Base-by-base conservation (phyloP, 2,888 invertebrate species). In the Thalpophila matura region DNA sequence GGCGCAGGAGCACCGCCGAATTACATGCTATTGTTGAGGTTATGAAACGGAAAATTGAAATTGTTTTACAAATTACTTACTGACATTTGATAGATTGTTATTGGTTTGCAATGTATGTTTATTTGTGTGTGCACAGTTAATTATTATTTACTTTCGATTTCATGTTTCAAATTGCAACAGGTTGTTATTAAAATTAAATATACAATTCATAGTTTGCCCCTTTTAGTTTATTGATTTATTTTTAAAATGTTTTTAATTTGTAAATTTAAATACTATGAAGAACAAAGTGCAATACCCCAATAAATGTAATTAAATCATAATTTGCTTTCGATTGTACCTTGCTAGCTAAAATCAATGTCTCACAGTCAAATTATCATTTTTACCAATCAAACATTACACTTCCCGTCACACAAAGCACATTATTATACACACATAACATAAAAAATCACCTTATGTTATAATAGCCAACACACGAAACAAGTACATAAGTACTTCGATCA, bases 31-130 rank as follows among this genome's bases (percentile, higher is more conserved):
- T 71, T 72, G 71, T 74, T 64, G 51, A 60, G 50, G 50, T 59
- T 77, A 77, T 59, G 70, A 54, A 70, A 74, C 55, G 38, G 56
- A 70, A 55, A 73, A 67, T 73, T 40, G 26, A 57, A 62, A 60
- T 60, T 57, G 51, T 71, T 66, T 60, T 50, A 66, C 24, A 43
- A 62, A 57, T 49, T 38, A 54, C 58, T 49, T 38, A 54, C 58
- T 60, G 35, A 47, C 35, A 59, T 55, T 49, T 50, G 45, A 57
- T 66, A 47, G 40, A 50, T 50, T 46, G 14, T 22, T 54, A 47
- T 49, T 29, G 40, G 3, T 50, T 42, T 14, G 26, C 12, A 49
- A 33, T 72, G 45, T 35, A 1, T 61, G 10, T 42, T 38, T 70
- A 42, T 38, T 33, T 37, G 29, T 40, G 20, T 54, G 20, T 51